Evolutionary conservation across 2,888 invertebrate genomes (phyloP).

Genomic region (Pristionchus exspectatus): DNA sequence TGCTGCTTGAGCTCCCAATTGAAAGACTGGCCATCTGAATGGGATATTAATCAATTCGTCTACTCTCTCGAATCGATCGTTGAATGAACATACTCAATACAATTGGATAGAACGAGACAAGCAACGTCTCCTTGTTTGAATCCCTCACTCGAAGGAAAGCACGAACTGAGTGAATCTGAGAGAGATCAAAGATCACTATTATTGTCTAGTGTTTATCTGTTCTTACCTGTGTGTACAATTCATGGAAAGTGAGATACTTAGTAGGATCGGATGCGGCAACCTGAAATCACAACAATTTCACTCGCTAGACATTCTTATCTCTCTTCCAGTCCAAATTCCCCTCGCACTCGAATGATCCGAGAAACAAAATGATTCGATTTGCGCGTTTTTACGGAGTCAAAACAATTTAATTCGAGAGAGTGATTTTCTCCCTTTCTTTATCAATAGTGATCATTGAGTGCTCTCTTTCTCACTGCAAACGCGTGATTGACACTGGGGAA

Average conservation of each 20-base stretch:
- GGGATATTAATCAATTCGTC: not conserved
- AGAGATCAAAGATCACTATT: constrained; percentile 35
- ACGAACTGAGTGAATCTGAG: constrained; percentile 60
- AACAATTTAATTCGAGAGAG: constrained; percentile 15
- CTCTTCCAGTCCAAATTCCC: not conserved
- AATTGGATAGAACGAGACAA: constrained; percentile 70
- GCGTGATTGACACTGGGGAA: not conserved
- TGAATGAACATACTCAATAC: constrained; percentile 63
- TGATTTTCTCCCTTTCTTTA: not conserved
- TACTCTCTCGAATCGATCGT: not conserved
- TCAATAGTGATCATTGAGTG: not conserved
- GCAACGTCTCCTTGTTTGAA: constrained; percentile 68
- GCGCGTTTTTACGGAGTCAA: constrained; percentile 9
- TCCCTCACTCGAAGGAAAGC: constrained; percentile 62
- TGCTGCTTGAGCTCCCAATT: constrained; percentile 60
- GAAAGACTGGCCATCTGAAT: constrained; percentile 45
- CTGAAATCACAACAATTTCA: not conserved
- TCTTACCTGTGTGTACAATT: constrained; percentile 42
- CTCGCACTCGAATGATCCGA: not conserved
- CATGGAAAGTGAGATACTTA: constrained; percentile 47
- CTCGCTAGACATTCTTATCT: not conserved
- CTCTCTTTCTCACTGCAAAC: not conserved
- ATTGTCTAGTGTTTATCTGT: not conserved
- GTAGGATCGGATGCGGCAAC: constrained; percentile 11
- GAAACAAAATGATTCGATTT: constrained; percentile 39